Base-by-base conservation (phyloP, 2,888 invertebrate species). In the Cantharis flavilabris region DNA sequence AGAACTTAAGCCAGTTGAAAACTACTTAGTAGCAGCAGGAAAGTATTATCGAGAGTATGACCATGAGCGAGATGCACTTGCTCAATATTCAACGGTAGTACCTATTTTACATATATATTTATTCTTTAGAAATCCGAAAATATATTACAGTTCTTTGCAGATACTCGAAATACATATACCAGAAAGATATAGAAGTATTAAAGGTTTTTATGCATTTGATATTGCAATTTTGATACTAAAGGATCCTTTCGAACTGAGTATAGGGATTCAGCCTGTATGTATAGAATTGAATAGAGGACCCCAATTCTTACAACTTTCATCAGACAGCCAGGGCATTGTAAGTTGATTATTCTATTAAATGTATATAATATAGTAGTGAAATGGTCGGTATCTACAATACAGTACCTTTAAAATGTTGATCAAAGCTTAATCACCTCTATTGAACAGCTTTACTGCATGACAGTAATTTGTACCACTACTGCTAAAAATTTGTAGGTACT, bases 241-340 rank as follows among this genome's bases (percentile, higher is more conserved):
- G 62, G 79, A 81, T 20, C 69, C 78, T 11, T 84, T 89, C 33
- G 76, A 73, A 14, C 83, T 86, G 62, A 84, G 85, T 2, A 79
- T 81, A 64, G 83, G 85, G 9, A 85, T 88, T 10, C 85, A 85
- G 73, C 87, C 88, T 18, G 84, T 88, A 11, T 89, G 88, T 77
- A 80, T 85, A 9, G 83, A 85, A 16, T 84, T 83, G 83, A 73
- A 80, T 62, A 69, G 75, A 16, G 18, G 16, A 3, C 80, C 49
- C 13, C 75, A 65, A 16, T 72, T 78, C 1, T n/a, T 78, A 26
- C 62, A 80, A 64, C 49, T 80, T 3, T 62, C 30, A 62, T 16
- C n/a, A 1, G 64, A 73, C 69, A 70, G 71, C 16, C 63, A 28
- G 18, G 85, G 85, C 63, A 78, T 82, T 72, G 85, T 85, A 78